Evolutionary conservation across 2,888 invertebrate genomes (phyloP).

Genomic region (Hypsopygia costalis): DNA sequence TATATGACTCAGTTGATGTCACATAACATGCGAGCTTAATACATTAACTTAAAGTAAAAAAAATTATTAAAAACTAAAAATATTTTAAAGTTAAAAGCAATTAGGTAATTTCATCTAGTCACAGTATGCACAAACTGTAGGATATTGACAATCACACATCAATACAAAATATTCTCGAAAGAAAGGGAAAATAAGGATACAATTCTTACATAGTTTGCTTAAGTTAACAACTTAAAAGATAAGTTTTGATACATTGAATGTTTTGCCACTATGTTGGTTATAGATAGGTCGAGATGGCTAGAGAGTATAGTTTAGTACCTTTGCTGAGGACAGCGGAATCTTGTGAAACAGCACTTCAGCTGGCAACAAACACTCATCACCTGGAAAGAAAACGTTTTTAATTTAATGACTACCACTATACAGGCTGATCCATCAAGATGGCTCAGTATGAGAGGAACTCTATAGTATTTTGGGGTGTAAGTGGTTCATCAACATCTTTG

Average conservation of each 20-base stretch:
- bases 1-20: neutral
- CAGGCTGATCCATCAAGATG: too few species aligned
- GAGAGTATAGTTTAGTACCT: slow-evolving; percentile 66
- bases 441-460: too few species aligned
- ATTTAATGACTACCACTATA: too few species aligned
- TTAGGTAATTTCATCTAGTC: slow-evolving; percentile 17
- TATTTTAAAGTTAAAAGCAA: slow-evolving; percentile 1
- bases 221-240: slow-evolving; percentile 44
- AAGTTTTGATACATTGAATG: slow-evolving; percentile 62
- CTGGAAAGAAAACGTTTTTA: slow-evolving; percentile 27
- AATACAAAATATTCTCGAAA: slow-evolving; percentile 19
- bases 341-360: slow-evolving; percentile 60
- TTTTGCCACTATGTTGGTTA: slow-evolving; percentile 68
- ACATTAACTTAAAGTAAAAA: slow-evolving; percentile 2
- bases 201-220: slow-evolving; percentile 35
- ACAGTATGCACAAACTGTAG: slow-evolving; percentile 15
- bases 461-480: too few species aligned
- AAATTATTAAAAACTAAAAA: neutral
- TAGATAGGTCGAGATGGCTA: slow-evolving; percentile 66
- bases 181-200: slow-evolving; percentile 26
- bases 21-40: neutral
- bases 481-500: too few species aligned
- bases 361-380: slow-evolving; percentile 55
- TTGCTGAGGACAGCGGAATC: slow-evolving; percentile 57
- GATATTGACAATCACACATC: slow-evolving; percentile 14